Evolutionary conservation across 2,888 invertebrate genomes (phyloP).

Genomic region (Diadromus collaris): DNA sequence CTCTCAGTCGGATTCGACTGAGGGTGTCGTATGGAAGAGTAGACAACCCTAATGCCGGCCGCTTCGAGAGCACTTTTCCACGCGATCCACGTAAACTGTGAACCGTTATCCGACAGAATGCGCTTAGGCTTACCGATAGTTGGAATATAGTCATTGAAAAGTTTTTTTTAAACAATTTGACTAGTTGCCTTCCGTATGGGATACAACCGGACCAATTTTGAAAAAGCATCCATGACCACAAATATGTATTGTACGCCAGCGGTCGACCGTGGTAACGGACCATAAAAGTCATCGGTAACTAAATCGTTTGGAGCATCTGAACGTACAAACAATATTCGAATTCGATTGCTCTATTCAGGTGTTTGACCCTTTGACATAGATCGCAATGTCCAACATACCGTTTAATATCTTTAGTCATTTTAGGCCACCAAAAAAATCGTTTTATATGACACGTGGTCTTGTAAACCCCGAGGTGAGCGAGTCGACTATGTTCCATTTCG

Average conservation of each 20-base stretch:
- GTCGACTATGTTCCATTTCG: conserved; percentile 30
- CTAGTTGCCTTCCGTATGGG: conserved; percentile 7
- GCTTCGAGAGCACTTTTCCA: background rate
- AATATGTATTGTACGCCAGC: conserved; percentile 11
- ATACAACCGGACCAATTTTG: conserved; percentile 9
- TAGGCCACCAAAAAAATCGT: conserved; percentile 55
- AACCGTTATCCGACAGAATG: conserved; percentile 27
- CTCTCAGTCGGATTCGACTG: conserved; percentile 35
- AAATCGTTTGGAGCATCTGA: background rate
- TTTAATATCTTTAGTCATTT: conserved; percentile 46
- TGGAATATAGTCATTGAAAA: conserved; percentile 7
- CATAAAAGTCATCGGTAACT: conserved; percentile 27
- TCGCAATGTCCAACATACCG: background rate
- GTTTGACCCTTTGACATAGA: conserved; percentile 3
- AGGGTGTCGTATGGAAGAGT: conserved; percentile 24
- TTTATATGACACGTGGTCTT: conserved; percentile 57
- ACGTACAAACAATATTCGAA: conserved; percentile 3
- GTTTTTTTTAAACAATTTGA: background rate
- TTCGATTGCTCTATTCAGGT: background rate
- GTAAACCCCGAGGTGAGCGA: conserved; percentile 53
- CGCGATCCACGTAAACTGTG: background rate
- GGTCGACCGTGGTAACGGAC: conserved; percentile 3
- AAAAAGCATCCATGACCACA: conserved; percentile 17
- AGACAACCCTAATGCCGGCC: background rate
- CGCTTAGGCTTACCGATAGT: background rate